These are phyloP conservation scores for Brachylomia viminalis DNA, from an alignment of 2,888 invertebrate species.

Conservation along the genomic window DNA sequence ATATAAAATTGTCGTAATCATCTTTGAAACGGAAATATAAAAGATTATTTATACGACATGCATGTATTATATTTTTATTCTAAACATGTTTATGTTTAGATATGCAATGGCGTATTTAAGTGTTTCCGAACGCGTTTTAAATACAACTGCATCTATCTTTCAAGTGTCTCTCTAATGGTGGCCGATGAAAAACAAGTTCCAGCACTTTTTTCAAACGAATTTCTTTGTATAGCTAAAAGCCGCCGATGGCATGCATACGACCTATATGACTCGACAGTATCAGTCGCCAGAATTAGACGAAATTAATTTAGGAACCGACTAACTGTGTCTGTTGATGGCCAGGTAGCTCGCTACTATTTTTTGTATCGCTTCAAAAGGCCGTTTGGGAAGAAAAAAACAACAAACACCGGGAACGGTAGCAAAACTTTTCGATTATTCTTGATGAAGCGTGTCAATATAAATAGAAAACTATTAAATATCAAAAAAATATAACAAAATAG, in stretches of 20 bases:
- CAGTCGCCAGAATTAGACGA: conserved; percentile 81
- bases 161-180: conserved; percentile 86
- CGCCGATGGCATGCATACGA: conserved; percentile 81
- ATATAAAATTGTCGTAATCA: conserved; percentile 66
- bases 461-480: conserved; percentile 85
- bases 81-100: conserved; percentile 37
- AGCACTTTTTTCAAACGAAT: conserved; percentile 75
- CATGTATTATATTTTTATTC: conserved; percentile 42
- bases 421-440: conserved; percentile 82
- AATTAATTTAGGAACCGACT: conserved; percentile 85
- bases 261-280: conserved; percentile 86
- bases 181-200: conserved; percentile 83
- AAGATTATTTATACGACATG: conserved; percentile 52
- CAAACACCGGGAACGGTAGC: conserved; percentile 86
- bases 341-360: conserved; percentile 79
- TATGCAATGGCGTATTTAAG: conserved; percentile 44
- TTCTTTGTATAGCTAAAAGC: conserved; percentile 79
- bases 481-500: conserved; percentile 74
- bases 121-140: conserved; percentile 62
- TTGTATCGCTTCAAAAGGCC: conserved; percentile 74
- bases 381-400: conserved; percentile 74
- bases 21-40: conserved; percentile 66
- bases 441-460: conserved; percentile 84
- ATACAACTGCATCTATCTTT: conserved; percentile 82
- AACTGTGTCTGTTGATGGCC: conserved; percentile 78